These are phyloP conservation scores for Phrynosoma platyrhinos DNA, from an alignment of 2,113 vertebrate genomes.

Conservation along the genomic window DNA sequence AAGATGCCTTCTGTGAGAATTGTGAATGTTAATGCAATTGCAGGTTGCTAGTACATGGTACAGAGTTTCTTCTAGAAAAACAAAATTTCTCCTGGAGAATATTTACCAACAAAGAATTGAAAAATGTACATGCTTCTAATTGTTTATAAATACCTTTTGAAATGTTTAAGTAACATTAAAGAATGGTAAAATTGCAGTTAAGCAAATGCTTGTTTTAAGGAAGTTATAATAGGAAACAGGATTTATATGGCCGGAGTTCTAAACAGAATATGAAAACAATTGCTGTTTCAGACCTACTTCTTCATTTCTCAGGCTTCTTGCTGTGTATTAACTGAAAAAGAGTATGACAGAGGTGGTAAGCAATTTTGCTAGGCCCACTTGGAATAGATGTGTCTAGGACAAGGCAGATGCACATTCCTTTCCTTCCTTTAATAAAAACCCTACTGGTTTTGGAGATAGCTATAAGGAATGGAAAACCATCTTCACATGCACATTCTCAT, in stretches of 20 bases:
- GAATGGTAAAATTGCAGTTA: background rate
- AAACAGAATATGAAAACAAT: background rate
- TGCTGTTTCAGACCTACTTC: background rate
- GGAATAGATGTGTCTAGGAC: background rate
- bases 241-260: background rate
- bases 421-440: background rate
- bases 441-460: background rate
- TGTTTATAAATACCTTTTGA: constrained; percentile 19
- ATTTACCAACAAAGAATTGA: background rate
- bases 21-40: background rate
- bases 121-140: constrained; percentile 24
- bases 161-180: constrained; percentile 17
- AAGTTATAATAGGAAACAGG: background rate
- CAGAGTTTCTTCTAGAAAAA: constrained; percentile 18
- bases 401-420: background rate
- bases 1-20: constrained; percentile 17
- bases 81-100: constrained; percentile 33
- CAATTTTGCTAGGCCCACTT: background rate
- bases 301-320: background rate
- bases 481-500: background rate
- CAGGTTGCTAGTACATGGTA: background rate
- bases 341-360: background rate
- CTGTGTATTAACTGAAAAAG: background rate
- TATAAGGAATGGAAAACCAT: constrained; percentile 19
- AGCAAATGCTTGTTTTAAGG: constrained; percentile 3